Evolutionary conservation across 2,888 invertebrate genomes (phyloP).

Genomic region (Synanthedon tipuliformis): DNA sequence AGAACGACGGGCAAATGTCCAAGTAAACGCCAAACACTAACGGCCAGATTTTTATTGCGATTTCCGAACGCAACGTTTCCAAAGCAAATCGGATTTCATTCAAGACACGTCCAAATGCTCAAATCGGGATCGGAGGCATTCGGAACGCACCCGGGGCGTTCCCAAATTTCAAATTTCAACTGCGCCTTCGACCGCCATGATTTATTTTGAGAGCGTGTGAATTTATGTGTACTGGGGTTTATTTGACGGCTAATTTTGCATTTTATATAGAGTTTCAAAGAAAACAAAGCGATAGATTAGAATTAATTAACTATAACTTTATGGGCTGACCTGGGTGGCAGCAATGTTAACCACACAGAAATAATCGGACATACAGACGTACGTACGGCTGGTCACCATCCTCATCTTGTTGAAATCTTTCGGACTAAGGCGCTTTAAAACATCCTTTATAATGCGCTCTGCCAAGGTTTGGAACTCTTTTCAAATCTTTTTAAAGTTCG

Average conservation of each 20-base stretch:
- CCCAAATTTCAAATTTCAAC: constrained; percentile 18
- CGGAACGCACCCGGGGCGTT: constrained; percentile 21
- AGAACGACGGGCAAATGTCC: neutral
- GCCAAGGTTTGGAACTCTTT: no score
- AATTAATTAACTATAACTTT: no score
- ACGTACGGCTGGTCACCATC: no score
- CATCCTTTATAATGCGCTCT: no score
- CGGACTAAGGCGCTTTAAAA: no score
- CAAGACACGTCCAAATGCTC: constrained; percentile 25
- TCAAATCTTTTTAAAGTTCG: no score
- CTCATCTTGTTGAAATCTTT: no score
- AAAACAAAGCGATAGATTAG: neutral
- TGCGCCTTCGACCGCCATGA: constrained; percentile 12
- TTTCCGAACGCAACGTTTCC: neutral
- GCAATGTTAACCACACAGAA: no score
- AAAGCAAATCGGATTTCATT: constrained; percentile 9
- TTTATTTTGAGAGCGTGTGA: constrained; percentile 9
- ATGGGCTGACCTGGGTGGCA: no score
- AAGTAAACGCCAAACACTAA: neutral
- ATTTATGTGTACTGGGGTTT: neutral
- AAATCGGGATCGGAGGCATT: constrained; percentile 22
- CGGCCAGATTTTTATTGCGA: neutral
- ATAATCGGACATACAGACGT: no score
- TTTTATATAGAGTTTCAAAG: neutral
- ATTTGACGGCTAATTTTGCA: neutral